Evolutionary conservation across 1,140 invertebrate species (phyloP).

Genomic region (Mamestra configurata): DNA sequence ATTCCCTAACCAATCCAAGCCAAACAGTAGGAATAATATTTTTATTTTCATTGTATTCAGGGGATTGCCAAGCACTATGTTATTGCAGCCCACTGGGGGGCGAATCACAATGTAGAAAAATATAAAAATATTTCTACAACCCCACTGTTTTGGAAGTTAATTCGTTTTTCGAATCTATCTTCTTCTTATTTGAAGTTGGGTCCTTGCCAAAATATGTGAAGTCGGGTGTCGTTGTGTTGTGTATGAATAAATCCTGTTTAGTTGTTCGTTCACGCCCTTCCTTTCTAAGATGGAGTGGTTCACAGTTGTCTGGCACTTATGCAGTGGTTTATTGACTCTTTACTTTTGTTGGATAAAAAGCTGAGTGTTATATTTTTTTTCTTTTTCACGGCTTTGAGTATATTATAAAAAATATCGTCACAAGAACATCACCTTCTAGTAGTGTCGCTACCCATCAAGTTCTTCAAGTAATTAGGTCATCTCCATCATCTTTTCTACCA

Average conservation of each 20-base stretch:
- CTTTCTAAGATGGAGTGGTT: constrained; percentile 8
- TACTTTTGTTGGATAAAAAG: background rate
- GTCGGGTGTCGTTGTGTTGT: background rate
- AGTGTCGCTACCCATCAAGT: too few relatives aligned
- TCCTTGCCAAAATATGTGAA: constrained; percentile 50
- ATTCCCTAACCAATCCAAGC: constrained; percentile 51
- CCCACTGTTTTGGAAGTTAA: constrained; percentile 58
- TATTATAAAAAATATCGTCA: too few relatives aligned
- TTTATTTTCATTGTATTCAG: constrained; percentile 67
- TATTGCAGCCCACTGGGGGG: constrained; percentile 69
- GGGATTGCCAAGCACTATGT: constrained; percentile 71
- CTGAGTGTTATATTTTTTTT: background rate
- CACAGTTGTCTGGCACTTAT: background rate
- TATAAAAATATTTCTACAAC: constrained; percentile 65
- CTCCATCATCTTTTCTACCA: too few relatives aligned
- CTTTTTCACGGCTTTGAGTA: too few relatives aligned
- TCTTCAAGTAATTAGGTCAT: too few relatives aligned
- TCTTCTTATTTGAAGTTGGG: constrained; percentile 57
- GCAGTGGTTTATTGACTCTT: constrained; percentile 8
- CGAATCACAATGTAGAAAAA: constrained; percentile 61
- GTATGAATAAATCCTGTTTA: constrained; percentile 32
- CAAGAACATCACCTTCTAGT: too few relatives aligned
- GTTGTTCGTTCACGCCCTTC: constrained; percentile 13
- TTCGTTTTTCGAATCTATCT: constrained; percentile 61
- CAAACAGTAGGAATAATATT: constrained; percentile 63